These are phyloP conservation scores for Epistrophe grossulariae DNA, from an alignment of 2,888 invertebrate species.

Conservation along the genomic window DNA sequence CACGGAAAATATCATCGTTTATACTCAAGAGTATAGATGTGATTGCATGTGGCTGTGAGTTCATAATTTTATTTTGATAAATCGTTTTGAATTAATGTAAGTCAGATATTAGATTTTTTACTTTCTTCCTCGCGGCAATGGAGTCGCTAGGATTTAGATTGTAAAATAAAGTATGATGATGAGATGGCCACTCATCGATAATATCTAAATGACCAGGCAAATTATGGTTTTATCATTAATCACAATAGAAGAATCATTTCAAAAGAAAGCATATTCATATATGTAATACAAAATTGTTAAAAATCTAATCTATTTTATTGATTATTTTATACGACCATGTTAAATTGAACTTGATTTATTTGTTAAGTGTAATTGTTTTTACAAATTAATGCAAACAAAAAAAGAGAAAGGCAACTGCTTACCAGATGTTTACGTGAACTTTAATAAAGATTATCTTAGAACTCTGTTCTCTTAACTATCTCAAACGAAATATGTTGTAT, in stretches of 20 bases:
- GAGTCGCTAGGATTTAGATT: background rate
- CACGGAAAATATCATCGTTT: background rate
- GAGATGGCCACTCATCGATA: background rate
- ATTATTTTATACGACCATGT: background rate
- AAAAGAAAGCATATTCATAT: background rate
- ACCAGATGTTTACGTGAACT: background rate
- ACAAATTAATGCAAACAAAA: background rate
- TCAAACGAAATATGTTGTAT: too few relatives aligned
- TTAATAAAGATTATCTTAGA: background rate
- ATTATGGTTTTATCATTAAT: conserved; percentile 13
- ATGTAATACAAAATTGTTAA: background rate
- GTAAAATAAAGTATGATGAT: background rate
- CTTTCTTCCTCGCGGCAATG: conserved; percentile 15
- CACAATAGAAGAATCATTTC: background rate
- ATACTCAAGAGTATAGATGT: background rate
- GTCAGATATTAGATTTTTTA: conserved; percentile 5
- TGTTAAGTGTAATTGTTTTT: background rate
- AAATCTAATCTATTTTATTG: background rate
- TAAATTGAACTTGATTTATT: background rate
- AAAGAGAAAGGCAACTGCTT: too few relatives aligned
- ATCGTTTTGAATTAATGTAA: conserved; percentile 7
- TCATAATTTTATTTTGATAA: conserved; percentile 21
- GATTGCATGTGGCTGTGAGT: conserved; percentile 6
- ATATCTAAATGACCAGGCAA: background rate
- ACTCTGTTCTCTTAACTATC: too few relatives aligned